Evolutionary conservation across 2,113 vertebrate species (phyloP).

Genomic region (Percina caprodes): DNA sequence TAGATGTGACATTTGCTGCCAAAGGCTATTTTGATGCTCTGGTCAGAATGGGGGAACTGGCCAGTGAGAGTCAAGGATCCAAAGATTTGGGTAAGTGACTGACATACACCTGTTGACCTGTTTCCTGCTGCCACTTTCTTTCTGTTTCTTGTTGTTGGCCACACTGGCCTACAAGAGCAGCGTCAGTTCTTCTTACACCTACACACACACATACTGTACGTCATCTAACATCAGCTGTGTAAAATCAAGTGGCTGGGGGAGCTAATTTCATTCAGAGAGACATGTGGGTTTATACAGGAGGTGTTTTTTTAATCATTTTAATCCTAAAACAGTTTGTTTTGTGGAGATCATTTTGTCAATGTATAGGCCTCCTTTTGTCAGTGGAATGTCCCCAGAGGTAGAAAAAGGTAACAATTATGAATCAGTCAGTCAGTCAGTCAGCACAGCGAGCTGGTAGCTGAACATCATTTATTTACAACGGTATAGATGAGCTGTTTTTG

Average conservation of each 20-base stretch:
- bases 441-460: constrained; percentile 6
- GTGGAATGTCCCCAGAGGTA: constrained; percentile 22
- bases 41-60: constrained; percentile 98
- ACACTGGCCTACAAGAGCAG: not conserved
- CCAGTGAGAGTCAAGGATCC: constrained; percentile 98
- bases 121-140: not conserved
- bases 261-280: constrained; percentile 27
- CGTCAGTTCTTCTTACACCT: not conserved
- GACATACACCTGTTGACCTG: not conserved
- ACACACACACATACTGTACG: not conserved
- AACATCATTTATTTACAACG: constrained; percentile 38
- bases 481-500: not conserved
- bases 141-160: not conserved
- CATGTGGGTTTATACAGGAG: constrained; percentile 37
- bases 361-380: constrained; percentile 1
- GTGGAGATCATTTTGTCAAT: constrained; percentile 51
- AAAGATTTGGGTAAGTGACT: constrained; percentile 94
- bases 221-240: constrained; percentile 4
- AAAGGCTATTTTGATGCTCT: constrained; percentile 99
- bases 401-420: constrained; percentile 17
- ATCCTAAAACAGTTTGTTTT: constrained; percentile 11
- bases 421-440: not conserved
- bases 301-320: constrained; percentile 39
- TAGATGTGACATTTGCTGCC: constrained; percentile 96
- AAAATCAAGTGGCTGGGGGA: constrained; percentile 3